Evolutionary conservation across 2,797 vertebrate genomes (phyloP).

Genomic region (Gymnoscopelus braueri): DNA sequence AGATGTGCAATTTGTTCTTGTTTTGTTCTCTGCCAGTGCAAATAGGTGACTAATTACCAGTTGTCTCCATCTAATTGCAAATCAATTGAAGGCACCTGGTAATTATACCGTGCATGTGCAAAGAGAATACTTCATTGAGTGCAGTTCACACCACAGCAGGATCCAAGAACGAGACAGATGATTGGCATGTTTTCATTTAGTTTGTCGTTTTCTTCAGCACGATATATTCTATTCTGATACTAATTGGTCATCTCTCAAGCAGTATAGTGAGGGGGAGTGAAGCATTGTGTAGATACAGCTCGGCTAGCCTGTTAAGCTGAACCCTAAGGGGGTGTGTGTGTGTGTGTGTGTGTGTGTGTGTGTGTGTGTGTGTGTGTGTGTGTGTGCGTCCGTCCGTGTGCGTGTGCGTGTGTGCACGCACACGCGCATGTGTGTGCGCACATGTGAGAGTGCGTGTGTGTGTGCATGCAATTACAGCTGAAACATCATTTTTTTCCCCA

Average conservation of each 20-base stretch:
- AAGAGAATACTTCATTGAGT: no score
- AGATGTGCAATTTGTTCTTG: no score
- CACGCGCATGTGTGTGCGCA: no score
- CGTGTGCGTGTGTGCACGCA: no score
- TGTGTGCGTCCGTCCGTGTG: neutral
- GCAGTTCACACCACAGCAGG: slow-evolving; percentile 6
- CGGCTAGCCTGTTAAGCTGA: slow-evolving; percentile 16
- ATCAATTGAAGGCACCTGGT: no score
- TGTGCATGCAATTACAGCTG: neutral
- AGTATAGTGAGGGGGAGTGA: slow-evolving; percentile 26
- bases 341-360: neutral
- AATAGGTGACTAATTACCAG: no score
- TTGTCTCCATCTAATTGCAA: no score
- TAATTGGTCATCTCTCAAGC: slow-evolving; percentile 29
- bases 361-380: neutral
- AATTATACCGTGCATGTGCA: no score
- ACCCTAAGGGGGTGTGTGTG: neutral
- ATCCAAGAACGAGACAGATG: neutral
- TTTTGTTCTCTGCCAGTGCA: no score
- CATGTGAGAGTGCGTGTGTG: neutral
- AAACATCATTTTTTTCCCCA: slow-evolving; percentile 14
- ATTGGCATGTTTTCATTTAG: slow-evolving; percentile 40
- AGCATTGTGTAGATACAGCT: slow-evolving; percentile 13
- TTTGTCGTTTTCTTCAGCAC: slow-evolving; percentile 17
- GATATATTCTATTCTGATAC: slow-evolving; percentile 15